A percentile compares a stretch with the other conserved stretches of the same genome.
Conservation (phyloP, 1,140 invertebrate species). For the Probaryconus sp. region DNA sequence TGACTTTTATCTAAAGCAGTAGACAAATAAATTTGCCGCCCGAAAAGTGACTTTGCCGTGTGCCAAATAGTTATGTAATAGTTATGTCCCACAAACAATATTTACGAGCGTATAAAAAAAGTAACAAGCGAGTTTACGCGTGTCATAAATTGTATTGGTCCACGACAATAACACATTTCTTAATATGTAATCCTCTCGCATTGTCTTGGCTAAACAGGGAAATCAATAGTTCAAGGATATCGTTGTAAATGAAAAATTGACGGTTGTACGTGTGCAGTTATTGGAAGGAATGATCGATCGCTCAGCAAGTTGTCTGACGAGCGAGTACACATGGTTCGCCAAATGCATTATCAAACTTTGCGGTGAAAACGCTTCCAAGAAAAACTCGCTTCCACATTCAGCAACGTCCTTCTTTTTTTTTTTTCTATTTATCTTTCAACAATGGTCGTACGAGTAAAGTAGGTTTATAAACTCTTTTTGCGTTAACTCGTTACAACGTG, state of each 20-base stretch:
- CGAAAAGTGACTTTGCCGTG: no score
- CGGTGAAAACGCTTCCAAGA: slow-evolving; percentile 20
- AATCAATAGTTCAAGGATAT: slow-evolving; percentile 62
- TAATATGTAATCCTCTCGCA: slow-evolving; percentile 27
- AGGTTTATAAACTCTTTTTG: background rate
- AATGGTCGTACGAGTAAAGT: background rate
- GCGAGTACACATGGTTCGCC: slow-evolving; percentile 40
- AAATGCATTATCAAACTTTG: slow-evolving; percentile 46
- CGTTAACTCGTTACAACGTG: no score
- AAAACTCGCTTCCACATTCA: slow-evolving; percentile 20
- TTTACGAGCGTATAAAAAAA: no score
- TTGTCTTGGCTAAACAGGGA: slow-evolving; percentile 26
- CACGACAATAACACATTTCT: slow-evolving; percentile 12
- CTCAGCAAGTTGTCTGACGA: slow-evolving; percentile 41
- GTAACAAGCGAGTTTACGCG: background rate
- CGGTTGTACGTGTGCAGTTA: slow-evolving; percentile 51
- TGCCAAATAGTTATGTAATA: no score
- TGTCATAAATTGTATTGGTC: slow-evolving; percentile 17
- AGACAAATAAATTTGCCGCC: no score
- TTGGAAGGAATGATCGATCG: slow-evolving; percentile 58
- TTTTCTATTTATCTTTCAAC: slow-evolving; percentile 33
- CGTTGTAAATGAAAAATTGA: slow-evolving; percentile 56
- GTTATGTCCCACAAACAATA: no score
- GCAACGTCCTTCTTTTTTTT: background rate
- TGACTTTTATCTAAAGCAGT: no score